Percentiles rank a stretch among this genome's conserved stretches.
phyloP scores from a whole-genome alignment of 2,113 vertebrate species.

The Scomber scombrus region DNA sequence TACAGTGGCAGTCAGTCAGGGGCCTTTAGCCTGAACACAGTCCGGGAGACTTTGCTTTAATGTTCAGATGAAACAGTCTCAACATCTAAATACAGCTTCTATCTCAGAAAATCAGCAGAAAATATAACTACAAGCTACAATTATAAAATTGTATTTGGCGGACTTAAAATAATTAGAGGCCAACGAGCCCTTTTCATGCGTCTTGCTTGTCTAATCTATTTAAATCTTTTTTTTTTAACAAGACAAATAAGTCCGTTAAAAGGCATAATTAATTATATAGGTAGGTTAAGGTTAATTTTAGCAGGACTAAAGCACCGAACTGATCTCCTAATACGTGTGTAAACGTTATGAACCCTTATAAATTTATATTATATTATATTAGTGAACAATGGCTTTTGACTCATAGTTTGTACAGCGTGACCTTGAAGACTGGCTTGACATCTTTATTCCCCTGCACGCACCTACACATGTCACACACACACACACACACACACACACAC shows the following conservation, averaged over 20 bases:
- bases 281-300: too few species aligned
- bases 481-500: slow-evolving; percentile 19
- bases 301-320: too few species aligned
- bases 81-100: background rate
- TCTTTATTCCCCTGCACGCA: background rate
- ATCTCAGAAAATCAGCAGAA: background rate
- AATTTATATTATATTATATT: slow-evolving; percentile 14
- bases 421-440: slow-evolving; percentile 33
- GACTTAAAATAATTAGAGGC: too few species aligned
- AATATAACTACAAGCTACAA: background rate
- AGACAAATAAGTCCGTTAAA: too few species aligned
- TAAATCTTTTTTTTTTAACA: too few species aligned
- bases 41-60: background rate
- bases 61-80: background rate
- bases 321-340: too few species aligned
- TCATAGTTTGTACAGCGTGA: background rate
- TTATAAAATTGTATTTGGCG: too few species aligned
- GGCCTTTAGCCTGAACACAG: background rate
- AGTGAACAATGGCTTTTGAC: background rate
- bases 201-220: background rate
- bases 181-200: too few species aligned
- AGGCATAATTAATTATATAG: too few species aligned
- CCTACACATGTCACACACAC: background rate
- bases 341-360: too few species aligned
- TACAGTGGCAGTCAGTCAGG: slow-evolving; percentile 1